Percentiles rank a stretch among this genome's conserved stretches.
These are phyloP conservation scores for Cinclus cinclus DNA, from an alignment of 2,113 vertebrate species.

Conservation along the genomic window DNA sequence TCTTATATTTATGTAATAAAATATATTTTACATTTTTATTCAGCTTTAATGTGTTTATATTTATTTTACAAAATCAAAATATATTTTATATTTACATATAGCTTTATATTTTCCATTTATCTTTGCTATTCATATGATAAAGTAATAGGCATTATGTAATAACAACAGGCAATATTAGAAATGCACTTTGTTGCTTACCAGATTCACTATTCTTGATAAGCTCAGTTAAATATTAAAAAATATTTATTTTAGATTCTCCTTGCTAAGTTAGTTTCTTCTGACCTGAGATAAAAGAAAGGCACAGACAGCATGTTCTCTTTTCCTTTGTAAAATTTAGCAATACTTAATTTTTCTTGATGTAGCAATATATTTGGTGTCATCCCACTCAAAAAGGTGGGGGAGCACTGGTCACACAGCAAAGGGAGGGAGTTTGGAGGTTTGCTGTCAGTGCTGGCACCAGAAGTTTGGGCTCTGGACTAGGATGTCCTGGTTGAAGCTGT, in stretches of 20 bases:
- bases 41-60: background rate
- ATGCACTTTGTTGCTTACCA: background rate
- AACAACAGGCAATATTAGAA: background rate
- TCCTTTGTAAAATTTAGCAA: background rate
- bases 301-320: background rate
- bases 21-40: background rate
- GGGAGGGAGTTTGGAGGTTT: background rate
- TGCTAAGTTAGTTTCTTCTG: background rate
- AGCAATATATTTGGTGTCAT: background rate
- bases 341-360: background rate
- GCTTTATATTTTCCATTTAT: background rate
- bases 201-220: background rate
- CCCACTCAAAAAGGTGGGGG: rapidly evolving
- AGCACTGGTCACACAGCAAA: background rate
- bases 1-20: background rate
- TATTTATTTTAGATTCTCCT: background rate
- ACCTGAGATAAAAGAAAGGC: background rate
- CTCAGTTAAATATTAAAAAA: conserved; percentile 36
- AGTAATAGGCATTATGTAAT: background rate
- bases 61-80: background rate
- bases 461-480: background rate
- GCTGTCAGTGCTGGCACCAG: background rate
- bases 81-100: background rate
- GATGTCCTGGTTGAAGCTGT: background rate
- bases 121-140: background rate